Evolutionary conservation across 2,797 vertebrate species (phyloP).

Genomic region (Amblyopsis hoosieri): DNA sequence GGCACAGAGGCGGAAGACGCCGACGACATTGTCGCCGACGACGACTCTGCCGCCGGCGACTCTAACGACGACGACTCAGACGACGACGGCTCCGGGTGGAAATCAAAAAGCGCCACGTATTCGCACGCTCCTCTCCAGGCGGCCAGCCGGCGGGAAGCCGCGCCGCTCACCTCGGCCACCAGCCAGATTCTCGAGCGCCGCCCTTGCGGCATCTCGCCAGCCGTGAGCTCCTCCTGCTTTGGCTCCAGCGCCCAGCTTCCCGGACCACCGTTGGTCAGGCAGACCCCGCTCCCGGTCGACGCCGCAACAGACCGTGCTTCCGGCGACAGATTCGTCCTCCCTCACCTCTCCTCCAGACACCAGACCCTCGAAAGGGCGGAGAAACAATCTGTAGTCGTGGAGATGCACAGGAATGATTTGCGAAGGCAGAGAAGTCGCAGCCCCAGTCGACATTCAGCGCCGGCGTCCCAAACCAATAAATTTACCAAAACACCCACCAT

Average conservation of each 20-base stretch:
- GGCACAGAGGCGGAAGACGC: background rate
- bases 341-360: slow-evolving; percentile 53
- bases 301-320: slow-evolving; percentile 30
- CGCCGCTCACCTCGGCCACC: slow-evolving; percentile 44
- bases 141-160: slow-evolving; percentile 57
- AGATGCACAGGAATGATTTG: slow-evolving; percentile 50
- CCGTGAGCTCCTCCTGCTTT: slow-evolving; percentile 27
- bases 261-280: slow-evolving; percentile 25
- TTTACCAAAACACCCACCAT: slow-evolving; percentile 43
- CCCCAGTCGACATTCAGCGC: slow-evolving; percentile 40
- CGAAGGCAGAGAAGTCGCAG: slow-evolving; percentile 46
- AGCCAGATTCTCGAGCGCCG: slow-evolving; percentile 35
- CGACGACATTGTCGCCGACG: background rate
- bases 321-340: slow-evolving; percentile 53
- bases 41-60: background rate
- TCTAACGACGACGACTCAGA: background rate
- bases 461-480: slow-evolving; percentile 32
- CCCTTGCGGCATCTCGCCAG: slow-evolving; percentile 15
- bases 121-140: slow-evolving; percentile 44
- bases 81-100: slow-evolving; percentile 44
- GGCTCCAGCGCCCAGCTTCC: slow-evolving; percentile 16
- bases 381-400: slow-evolving; percentile 42
- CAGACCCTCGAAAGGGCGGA: slow-evolving; percentile 50
- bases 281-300: slow-evolving; percentile 20
- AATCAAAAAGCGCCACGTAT: slow-evolving; percentile 57